Conservation (phyloP, 2,888 invertebrate species). For the Drosophila ezoana region DNA sequence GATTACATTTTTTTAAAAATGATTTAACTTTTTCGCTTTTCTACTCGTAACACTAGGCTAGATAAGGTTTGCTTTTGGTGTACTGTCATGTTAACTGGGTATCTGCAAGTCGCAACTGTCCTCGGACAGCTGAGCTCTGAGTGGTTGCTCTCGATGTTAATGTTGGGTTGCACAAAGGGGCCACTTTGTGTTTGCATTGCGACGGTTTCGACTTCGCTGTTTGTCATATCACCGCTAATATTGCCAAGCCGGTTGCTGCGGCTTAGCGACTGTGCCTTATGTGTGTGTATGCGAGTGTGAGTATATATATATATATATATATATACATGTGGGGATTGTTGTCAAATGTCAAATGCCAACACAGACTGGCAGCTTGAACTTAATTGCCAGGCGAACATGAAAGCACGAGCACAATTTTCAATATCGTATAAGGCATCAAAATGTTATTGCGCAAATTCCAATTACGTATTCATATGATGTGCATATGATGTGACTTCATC, state of each 20-base stretch:
- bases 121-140: neutral
- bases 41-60: too few species aligned
- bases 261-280: constrained; percentile 41
- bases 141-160: constrained; percentile 7
- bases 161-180: constrained; percentile 35
- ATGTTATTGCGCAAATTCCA: constrained; percentile 49
- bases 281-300: constrained; percentile 1
- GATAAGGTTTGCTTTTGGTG: too few species aligned
- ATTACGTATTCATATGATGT: constrained; percentile 44
- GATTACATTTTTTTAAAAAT: too few species aligned
- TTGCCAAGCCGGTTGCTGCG: constrained; percentile 53
- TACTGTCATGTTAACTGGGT: neutral
- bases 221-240: constrained; percentile 74
- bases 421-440: constrained; percentile 57
- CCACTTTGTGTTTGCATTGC: constrained; percentile 52
- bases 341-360: constrained; percentile 59
- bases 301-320: constrained; percentile 3
- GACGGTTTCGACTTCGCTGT: constrained; percentile 54
- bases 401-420: constrained; percentile 55
- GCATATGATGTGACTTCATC: constrained; percentile 2
- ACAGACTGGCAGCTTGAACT: constrained; percentile 60
- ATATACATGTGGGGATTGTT: constrained; percentile 24
- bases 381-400: constrained; percentile 66
- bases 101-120: neutral
- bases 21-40: too few species aligned